These are phyloP conservation scores for Drosophila lacteicornis DNA, from an alignment of 1,140 invertebrate species.

Conservation along the genomic window DNA sequence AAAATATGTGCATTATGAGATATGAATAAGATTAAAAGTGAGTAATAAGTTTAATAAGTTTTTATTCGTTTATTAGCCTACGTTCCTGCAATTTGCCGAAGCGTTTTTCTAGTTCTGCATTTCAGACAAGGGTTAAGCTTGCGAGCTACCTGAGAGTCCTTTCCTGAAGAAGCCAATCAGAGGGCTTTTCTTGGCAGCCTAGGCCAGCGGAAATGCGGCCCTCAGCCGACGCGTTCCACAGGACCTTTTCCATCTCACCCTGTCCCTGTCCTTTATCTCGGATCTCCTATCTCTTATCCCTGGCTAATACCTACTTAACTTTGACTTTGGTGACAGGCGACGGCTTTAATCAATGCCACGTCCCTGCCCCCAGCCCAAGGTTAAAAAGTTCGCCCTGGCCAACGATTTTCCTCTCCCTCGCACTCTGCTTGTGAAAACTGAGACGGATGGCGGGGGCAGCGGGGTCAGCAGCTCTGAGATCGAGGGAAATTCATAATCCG, in stretches of 20 bases:
- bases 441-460: slow-evolving; percentile 27
- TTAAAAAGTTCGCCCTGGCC: slow-evolving; percentile 50
- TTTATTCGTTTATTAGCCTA: too few relatives aligned
- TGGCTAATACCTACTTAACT: slow-evolving; percentile 77
- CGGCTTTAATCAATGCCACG: slow-evolving; percentile 73
- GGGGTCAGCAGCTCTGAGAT: slow-evolving; percentile 4
- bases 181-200: slow-evolving; percentile 50
- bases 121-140: slow-evolving; percentile 21
- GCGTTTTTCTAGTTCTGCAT: neutral
- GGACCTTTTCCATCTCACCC: neutral
- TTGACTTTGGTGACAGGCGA: slow-evolving; percentile 76
- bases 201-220: slow-evolving; percentile 63
- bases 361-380: slow-evolving; percentile 50
- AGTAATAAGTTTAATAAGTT: too few relatives aligned
- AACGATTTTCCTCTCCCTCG: neutral
- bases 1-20: too few relatives aligned
- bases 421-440: neutral
- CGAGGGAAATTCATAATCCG: slow-evolving; percentile 66
- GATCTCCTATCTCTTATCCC: slow-evolving; percentile 23
- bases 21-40: too few relatives aligned
- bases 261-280: slow-evolving; percentile 1
- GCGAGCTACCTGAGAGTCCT: slow-evolving; percentile 12
- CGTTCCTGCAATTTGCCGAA: too few relatives aligned
- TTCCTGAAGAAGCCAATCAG: slow-evolving; percentile 63
- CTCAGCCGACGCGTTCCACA: slow-evolving; percentile 22